Conservation (phyloP, 2,797 vertebrate species). For the Uromys caudimaculatus region DNA sequence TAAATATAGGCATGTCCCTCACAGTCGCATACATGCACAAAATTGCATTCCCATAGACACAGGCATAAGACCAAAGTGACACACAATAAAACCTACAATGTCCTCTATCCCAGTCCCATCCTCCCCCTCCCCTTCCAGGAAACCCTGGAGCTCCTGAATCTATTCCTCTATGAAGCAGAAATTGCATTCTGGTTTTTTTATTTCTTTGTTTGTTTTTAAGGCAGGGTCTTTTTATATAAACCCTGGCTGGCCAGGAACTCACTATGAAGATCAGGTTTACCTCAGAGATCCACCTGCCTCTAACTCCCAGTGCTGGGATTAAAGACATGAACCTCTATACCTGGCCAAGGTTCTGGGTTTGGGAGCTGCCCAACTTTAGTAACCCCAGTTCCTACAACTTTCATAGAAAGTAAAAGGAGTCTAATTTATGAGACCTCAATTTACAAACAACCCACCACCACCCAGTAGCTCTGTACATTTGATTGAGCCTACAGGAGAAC, state of each 20-base stretch:
- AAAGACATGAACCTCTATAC: not conserved
- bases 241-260: not conserved
- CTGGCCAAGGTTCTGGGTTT: not conserved
- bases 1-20: not conserved
- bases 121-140: not conserved
- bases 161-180: not conserved
- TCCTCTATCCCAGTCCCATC: not conserved
- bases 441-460: not conserved
- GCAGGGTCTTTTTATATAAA: not conserved
- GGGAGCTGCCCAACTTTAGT: not conserved
- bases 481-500: not conserved
- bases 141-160: conserved; percentile 42
- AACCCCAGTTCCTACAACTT: not conserved
- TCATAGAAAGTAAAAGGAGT: not conserved
- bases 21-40: not conserved
- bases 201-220: not conserved
- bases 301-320: not conserved
- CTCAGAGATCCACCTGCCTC: not conserved
- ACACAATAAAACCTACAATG: conserved; percentile 7
- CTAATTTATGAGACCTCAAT: conserved; percentile 37
- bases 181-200: conserved; percentile 9
- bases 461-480: not conserved
- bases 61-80: not conserved
- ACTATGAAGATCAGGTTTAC: not conserved
- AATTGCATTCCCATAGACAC: not conserved